phyloP scores from a whole-genome alignment of 2,797 vertebrate genomes.

The Sebastes cheni region DNA sequence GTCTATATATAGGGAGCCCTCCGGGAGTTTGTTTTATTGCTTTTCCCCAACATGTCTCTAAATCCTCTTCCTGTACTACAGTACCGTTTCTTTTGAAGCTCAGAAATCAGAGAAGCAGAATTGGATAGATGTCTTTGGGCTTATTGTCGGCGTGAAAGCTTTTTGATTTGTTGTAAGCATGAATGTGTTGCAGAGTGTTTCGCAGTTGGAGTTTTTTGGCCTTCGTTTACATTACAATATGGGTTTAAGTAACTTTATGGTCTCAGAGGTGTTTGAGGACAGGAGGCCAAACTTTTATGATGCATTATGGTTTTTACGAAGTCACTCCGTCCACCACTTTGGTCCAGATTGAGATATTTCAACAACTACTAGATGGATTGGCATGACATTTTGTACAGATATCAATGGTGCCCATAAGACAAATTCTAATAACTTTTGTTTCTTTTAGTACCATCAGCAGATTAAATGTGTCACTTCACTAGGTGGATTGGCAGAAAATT shows the following conservation, averaged over 20 bases:
- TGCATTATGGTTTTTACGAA: not conserved
- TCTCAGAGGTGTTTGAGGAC: not conserved
- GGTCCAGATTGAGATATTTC: not conserved
- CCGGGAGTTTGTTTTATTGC: conserved; percentile 39
- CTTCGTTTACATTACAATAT: not conserved
- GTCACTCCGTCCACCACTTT: not conserved
- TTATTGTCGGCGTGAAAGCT: not conserved
- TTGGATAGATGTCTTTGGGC: conserved; percentile 24
- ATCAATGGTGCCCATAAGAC: not conserved
- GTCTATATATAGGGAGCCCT: conserved; percentile 43
- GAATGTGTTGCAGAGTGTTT: not conserved
- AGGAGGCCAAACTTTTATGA: not conserved
- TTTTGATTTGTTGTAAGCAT: conserved; percentile 22
- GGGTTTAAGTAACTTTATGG: not conserved
- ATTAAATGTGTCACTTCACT: not conserved
- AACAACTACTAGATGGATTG: not conserved
- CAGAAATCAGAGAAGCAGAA: conserved; percentile 25
- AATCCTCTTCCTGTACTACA: conserved; percentile 39
- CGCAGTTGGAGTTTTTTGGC: not conserved
- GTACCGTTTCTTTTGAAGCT: conserved; percentile 40
- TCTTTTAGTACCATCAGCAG: not conserved
- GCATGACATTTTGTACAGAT: not conserved
- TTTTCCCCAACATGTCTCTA: conserved; percentile 30
- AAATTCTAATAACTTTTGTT: not conserved
- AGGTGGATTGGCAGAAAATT: not conserved